Conservation (phyloP, 1,140 invertebrate species). For the Cecropterus lyciades region DNA sequence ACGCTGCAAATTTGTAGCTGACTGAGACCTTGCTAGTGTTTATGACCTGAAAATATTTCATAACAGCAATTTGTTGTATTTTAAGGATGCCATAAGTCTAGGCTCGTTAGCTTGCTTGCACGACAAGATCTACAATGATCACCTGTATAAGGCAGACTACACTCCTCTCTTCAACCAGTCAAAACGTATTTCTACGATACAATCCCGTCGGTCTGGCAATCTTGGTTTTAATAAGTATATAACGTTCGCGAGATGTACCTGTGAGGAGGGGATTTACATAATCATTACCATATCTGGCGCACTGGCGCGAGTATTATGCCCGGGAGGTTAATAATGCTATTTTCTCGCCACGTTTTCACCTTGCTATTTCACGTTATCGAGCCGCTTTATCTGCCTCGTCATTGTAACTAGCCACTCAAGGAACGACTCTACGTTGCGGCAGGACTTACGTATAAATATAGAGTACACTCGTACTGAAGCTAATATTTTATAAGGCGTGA, state of each 20-base stretch:
- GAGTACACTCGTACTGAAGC: neutral
- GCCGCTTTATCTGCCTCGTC: constrained; percentile 83
- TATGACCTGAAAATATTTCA: too few species aligned
- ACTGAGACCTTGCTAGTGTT: too few species aligned
- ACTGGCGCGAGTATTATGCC: constrained; percentile 83
- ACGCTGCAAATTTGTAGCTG: too few species aligned
- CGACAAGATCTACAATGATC: too few species aligned
- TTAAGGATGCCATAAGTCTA: too few species aligned
- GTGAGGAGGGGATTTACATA: constrained; percentile 82
- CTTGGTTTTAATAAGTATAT: constrained; percentile 84
- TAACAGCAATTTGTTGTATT: too few species aligned
- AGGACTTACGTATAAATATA: constrained; percentile 21
- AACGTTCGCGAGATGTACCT: constrained; percentile 81
- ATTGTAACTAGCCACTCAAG: constrained; percentile 82
- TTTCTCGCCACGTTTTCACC: constrained; percentile 84
- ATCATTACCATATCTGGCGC: constrained; percentile 85
- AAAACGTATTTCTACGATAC: constrained; percentile 64
- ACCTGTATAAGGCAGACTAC: too few species aligned
- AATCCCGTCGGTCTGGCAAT: constrained; percentile 76
- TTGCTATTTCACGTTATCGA: constrained; percentile 84
- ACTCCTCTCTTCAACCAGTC: neutral
- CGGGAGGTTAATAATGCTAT: constrained; percentile 85
- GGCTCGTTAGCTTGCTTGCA: too few species aligned
- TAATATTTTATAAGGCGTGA: neutral
- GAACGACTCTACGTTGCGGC: constrained; percentile 58